phyloP scores from a whole-genome alignment of 1,140 invertebrate species.

The Drepana arcuata region DNA sequence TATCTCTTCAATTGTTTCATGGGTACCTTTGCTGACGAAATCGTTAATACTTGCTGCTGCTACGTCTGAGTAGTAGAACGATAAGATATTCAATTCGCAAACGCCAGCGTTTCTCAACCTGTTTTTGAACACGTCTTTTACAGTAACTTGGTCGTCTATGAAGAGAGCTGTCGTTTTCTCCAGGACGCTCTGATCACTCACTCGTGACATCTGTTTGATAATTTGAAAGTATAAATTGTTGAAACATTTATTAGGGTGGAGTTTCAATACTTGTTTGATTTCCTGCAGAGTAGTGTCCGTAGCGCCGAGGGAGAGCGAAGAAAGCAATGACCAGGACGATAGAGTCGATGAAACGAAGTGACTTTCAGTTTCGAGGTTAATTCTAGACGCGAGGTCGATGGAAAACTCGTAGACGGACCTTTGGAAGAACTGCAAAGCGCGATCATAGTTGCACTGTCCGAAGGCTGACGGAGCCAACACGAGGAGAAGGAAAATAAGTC shows the following conservation, averaged over 20 bases:
- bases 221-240: conserved; percentile 40
- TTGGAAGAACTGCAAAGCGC: conserved; percentile 20
- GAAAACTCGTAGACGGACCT: conserved; percentile 46
- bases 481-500: conserved; percentile 17
- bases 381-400: conserved; percentile 25
- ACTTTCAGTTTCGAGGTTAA: conserved; percentile 43
- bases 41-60: conserved; percentile 32
- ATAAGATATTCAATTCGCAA: conserved; percentile 21
- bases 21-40: conserved; percentile 31
- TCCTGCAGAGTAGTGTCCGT: conserved; percentile 44
- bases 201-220: conserved; percentile 6
- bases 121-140: conserved; percentile 20
- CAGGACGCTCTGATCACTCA: conserved; percentile 10
- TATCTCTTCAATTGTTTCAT: conserved; percentile 35
- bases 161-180: conserved; percentile 33
- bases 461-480: conserved; percentile 18
- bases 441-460: conserved; percentile 30
- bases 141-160: conserved; percentile 16
- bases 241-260: conserved; percentile 44
- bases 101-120: conserved; percentile 15
- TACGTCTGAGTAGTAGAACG: conserved; percentile 17
- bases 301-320: conserved; percentile 60
- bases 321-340: conserved; percentile 63
- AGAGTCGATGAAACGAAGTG: conserved; percentile 61
- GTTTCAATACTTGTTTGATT: conserved; percentile 39